Evolutionary conservation across 2,888 invertebrate genomes (phyloP).

Genomic region (Mycalesis mineus): DNA sequence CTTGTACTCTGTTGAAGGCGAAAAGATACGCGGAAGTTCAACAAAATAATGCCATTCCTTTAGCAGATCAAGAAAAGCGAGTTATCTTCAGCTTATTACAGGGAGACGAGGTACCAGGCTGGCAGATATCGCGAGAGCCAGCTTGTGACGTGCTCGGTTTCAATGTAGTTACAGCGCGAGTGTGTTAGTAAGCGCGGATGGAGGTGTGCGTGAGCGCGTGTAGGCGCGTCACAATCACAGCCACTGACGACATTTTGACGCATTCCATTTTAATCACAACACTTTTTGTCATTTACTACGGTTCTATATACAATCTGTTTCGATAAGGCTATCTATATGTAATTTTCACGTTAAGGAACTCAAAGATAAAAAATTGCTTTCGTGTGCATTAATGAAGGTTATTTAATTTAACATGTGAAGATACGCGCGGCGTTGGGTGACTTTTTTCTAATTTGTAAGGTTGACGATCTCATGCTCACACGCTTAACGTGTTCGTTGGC

Average conservation of each 20-base stretch:
- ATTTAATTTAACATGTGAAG: slow-evolving; percentile 19
- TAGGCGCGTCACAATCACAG: slow-evolving; percentile 58
- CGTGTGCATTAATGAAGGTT: not conserved
- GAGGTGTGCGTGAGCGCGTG: slow-evolving; percentile 58
- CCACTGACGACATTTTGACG: slow-evolving; percentile 46
- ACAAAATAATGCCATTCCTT: slow-evolving; percentile 52
- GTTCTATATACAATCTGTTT: slow-evolving; percentile 18
- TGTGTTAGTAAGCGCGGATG: slow-evolving; percentile 40
- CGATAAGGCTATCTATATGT: slow-evolving; percentile 17
- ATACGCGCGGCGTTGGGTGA: slow-evolving; percentile 48
- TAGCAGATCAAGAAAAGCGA: slow-evolving; percentile 69
- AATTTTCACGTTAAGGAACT: not conserved
- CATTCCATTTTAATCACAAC: slow-evolving; percentile 35
- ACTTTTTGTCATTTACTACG: slow-evolving; percentile 27
- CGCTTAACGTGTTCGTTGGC: slow-evolving; percentile 66
- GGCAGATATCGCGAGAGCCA: slow-evolving; percentile 59
- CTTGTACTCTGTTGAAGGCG: slow-evolving; percentile 19
- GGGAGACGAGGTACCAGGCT: slow-evolving; percentile 70
- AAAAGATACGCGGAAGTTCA: slow-evolving; percentile 54
- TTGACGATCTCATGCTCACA: slow-evolving; percentile 74
- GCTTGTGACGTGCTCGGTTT: slow-evolving; percentile 62
- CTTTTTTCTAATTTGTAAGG: slow-evolving; percentile 75
- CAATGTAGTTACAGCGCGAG: slow-evolving; percentile 43
- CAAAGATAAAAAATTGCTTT: slow-evolving; percentile 1
- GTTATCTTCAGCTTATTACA: slow-evolving; percentile 77